A percentile compares a stretch with the other conserved stretches of the same genome.
Conservation (phyloP, 2,113 vertebrate genomes). For the Todiramphus saurophagus region DNA sequence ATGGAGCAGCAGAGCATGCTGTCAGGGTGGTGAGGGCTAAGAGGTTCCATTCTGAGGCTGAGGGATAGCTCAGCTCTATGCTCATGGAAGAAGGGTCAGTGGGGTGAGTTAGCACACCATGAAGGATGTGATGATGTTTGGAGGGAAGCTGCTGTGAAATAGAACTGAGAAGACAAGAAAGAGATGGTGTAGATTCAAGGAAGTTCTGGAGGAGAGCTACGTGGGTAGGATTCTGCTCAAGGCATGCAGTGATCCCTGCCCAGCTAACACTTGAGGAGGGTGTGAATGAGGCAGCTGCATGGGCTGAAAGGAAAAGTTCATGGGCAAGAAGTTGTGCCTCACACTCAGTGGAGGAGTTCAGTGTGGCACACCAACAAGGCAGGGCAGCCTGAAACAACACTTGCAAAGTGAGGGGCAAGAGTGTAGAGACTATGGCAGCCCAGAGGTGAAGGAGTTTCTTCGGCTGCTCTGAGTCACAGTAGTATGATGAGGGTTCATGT, state of each 20-base stretch:
- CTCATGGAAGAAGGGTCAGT: not conserved
- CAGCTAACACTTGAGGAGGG: not conserved
- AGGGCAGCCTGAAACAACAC: not conserved
- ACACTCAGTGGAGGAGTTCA: not conserved
- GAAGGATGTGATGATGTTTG: not conserved
- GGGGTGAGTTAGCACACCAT: not conserved
- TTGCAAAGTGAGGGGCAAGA: not conserved
- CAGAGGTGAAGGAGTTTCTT: not conserved
- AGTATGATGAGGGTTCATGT: not conserved
- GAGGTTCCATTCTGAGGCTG: not conserved
- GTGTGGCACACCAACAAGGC: not conserved
- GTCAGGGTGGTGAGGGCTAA: not conserved
- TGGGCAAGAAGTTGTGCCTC: not conserved
- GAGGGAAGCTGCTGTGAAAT: not conserved
- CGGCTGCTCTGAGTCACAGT: not conserved
- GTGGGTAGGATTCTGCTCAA: rapidly evolving
- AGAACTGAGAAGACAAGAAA: not conserved
- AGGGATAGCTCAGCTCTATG: not conserved
- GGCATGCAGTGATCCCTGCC: not conserved
- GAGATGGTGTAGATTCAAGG: not conserved
- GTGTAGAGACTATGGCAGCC: not conserved
- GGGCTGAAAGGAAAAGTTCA: not conserved
- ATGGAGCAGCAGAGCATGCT: not conserved
- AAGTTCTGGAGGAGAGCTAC: not conserved
- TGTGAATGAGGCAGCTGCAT: not conserved